Percentiles rank a stretch among this genome's conserved stretches.
phyloP scores from a whole-genome alignment of 2,888 invertebrate species.

The Rambutsinella grinnellia region DNA sequence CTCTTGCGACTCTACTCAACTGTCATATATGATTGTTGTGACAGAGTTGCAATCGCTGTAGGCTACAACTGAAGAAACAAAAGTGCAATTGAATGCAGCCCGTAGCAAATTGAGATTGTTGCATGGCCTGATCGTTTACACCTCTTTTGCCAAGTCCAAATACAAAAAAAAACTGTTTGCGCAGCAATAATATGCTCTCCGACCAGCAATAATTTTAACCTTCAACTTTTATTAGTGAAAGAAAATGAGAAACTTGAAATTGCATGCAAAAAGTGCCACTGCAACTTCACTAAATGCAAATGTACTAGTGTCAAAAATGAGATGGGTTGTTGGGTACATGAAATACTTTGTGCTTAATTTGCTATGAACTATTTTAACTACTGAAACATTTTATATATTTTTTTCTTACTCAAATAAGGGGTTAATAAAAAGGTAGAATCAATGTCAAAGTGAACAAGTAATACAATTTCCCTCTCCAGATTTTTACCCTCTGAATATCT shows the following conservation, averaged over 20 bases:
- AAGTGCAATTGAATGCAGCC: background rate
- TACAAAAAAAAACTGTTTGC: background rate
- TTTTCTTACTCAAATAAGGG: background rate
- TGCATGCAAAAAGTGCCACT: conserved; percentile 25
- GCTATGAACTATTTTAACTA: background rate
- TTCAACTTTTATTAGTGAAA: conserved; percentile 30
- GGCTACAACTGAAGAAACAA: too few species aligned
- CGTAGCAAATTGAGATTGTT: background rate
- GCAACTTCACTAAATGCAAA: background rate
- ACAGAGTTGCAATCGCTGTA: too few species aligned
- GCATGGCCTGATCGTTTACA: background rate
- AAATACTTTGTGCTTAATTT: background rate
- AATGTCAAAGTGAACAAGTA: conserved; percentile 31
- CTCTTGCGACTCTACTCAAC: too few species aligned
- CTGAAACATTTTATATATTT: background rate
- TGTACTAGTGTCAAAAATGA: background rate
- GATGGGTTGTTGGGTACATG: background rate
- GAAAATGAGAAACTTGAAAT: conserved; percentile 21
- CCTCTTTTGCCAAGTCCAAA: background rate
- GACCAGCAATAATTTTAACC: conserved; percentile 41
- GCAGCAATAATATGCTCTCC: background rate
- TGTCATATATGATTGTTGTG: too few species aligned
- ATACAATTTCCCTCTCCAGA: background rate
- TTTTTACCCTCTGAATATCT: background rate
- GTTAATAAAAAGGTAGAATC: conserved; percentile 5